Conservation (phyloP, 2,113 vertebrate genomes). For the Tricholaema leucomelas region DNA sequence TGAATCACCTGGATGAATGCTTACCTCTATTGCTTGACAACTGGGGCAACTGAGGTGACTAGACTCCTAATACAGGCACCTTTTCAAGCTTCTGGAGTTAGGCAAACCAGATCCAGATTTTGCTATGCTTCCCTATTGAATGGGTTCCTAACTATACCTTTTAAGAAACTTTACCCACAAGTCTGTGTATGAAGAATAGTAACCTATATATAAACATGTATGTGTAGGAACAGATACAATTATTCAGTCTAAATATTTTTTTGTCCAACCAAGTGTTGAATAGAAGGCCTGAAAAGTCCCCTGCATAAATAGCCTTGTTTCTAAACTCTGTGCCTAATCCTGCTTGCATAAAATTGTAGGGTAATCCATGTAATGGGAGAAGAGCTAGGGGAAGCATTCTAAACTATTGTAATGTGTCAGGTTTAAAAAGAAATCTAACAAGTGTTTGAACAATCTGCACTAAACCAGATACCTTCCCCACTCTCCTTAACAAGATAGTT, state of each 20-base stretch:
- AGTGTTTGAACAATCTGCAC: neutral
- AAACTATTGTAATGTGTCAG: neutral
- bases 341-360: neutral
- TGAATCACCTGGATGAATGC: neutral
- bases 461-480: neutral
- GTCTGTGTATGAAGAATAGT: neutral
- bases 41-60: neutral
- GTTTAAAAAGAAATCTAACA: neutral
- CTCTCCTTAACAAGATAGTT: neutral
- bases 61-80: neutral
- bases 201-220: neutral
- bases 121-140: neutral
- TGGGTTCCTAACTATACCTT: neutral
- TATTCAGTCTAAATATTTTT: neutral
- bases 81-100: neutral
- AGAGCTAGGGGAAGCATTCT: neutral
- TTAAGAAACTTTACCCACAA: neutral
- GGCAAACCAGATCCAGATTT: neutral
- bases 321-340: neutral
- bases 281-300: neutral
- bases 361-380: neutral
- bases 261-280: neutral
- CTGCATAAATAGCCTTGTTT: neutral
- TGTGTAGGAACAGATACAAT: neutral
- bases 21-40: neutral